Evolutionary conservation across 1,140 invertebrate genomes (phyloP), one percentile per base, ranked within the genome.

Genomic region (Neodiprion pinetum): DNA sequence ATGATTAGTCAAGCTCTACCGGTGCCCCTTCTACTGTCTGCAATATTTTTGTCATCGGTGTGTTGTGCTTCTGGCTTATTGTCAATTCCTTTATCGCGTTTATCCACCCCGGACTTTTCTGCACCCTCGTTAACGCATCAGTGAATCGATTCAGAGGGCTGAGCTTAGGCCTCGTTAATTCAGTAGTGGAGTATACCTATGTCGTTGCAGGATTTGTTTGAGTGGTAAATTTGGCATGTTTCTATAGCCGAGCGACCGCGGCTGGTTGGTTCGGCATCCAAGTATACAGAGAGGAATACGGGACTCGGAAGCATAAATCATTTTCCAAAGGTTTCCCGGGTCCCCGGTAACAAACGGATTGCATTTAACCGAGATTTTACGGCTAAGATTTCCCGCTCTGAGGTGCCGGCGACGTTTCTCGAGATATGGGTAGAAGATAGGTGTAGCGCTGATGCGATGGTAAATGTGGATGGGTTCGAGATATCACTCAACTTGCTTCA

Each of bases 401-500:
- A 61, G n/a, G n/a, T 61, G 53, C n/a, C n/a, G 11, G 11, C 53
- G 53, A 61, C 53, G 53, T 61, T 61, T 61, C 53, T 61, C n/a
- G 53, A 17, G 53, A 61, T 61, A 61, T 17, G 28, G 28, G 28
- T 40, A 40, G 17, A 21, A 21, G 28, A 40, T 40, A 40, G 28
- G 28, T 40, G 28, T 40, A 40, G 28, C 28, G 1, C 28, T 40
- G 28, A 40, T 40, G 28, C 28, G 28, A 40, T 40, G 28, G 28
- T 40, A 40, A 40, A 40, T 40, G 28, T 40, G 28, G 28, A 40
- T 40, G 28, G 28, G 53, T 61, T 61, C 53, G 53, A 61, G 53
- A 61, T 61, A 61, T 61, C 53, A 61, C 53, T 61, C 53, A 61
- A 61, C 53, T 61, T 61, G 53, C 53, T 61, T 61, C 53, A 61